Evolutionary conservation across 2,888 invertebrate genomes (phyloP).

Genomic region (Torymus aiolomorphi): DNA sequence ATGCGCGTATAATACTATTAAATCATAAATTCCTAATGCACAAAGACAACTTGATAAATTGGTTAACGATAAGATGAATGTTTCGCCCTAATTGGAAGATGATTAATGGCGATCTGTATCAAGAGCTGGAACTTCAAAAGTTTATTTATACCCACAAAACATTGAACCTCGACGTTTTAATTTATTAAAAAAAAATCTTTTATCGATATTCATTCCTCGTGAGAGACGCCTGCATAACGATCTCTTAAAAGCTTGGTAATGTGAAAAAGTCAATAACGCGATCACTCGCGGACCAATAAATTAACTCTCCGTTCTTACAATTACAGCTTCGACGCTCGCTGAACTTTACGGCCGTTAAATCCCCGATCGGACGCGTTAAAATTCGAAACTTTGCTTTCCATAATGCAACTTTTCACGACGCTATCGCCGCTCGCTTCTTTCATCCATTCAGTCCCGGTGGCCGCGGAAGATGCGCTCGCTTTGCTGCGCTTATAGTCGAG

Average conservation of each 20-base stretch:
- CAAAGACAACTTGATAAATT: too few relatives aligned
- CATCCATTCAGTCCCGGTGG: conserved; percentile 21
- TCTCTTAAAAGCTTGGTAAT: neutral
- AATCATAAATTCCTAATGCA: too few relatives aligned
- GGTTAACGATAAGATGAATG: too few relatives aligned
- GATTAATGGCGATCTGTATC: too few relatives aligned
- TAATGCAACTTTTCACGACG: conserved; percentile 48
- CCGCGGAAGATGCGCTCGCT: conserved; percentile 4
- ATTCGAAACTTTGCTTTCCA: conserved; percentile 46
- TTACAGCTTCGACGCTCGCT: conserved; percentile 40
- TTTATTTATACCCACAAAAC: too few relatives aligned
- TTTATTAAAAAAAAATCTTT: too few relatives aligned
- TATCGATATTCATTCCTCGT: too few relatives aligned
- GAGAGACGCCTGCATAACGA: too few relatives aligned
- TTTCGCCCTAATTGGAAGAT: too few relatives aligned
- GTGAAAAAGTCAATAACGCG: neutral
- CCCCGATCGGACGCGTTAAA: conserved; percentile 23
- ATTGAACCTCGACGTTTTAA: too few relatives aligned
- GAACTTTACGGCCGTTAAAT: conserved; percentile 34
- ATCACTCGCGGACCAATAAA: conserved; percentile 28
- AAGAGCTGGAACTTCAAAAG: too few relatives aligned
- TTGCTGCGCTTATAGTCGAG: neutral
- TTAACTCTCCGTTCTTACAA: conserved; percentile 37
- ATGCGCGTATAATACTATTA: too few relatives aligned
- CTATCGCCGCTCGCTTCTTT: conserved; percentile 16